Percentiles rank a stretch among this genome's conserved stretches.
phyloP scores from a whole-genome alignment of 1,140 invertebrate genomes.

The Drosophila sechellia region DNA sequence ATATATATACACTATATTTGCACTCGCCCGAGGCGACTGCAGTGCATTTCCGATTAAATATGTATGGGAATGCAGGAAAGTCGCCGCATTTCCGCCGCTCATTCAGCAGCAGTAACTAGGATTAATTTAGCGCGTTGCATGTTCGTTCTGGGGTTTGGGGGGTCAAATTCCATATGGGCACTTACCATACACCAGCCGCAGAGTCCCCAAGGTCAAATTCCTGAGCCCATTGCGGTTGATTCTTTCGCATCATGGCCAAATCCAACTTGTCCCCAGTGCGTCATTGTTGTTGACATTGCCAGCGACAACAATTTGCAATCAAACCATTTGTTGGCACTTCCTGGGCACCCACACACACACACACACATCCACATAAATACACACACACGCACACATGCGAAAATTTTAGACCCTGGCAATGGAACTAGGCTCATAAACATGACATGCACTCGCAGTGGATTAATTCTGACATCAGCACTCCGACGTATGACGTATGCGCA shows the following conservation, averaged over 20 bases:
- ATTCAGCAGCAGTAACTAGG: constrained; percentile 33
- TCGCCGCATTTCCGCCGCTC: constrained; percentile 70
- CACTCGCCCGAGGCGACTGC: constrained; percentile 45
- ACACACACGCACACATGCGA: neutral
- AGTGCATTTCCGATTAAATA: constrained; percentile 62
- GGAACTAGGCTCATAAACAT: constrained; percentile 72
- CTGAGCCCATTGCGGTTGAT: constrained; percentile 36
- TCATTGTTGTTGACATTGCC: constrained; percentile 76
- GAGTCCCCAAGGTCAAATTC: constrained; percentile 55
- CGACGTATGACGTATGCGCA: constrained; percentile 50
- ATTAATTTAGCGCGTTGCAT: constrained; percentile 55
- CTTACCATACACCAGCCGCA: constrained; percentile 18
- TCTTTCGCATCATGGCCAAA: constrained; percentile 25
- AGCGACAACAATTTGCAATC: constrained; percentile 80
- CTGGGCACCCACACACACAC: constrained; percentile 19
- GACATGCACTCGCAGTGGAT: constrained; percentile 79
- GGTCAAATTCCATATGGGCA: constrained; percentile 7
- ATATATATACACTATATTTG: constrained; percentile 11
- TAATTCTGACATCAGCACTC: constrained; percentile 68
- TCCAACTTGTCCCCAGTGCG: constrained; percentile 55
- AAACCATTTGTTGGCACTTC: constrained; percentile 64
- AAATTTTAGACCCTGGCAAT: constrained; percentile 3
- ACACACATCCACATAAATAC: constrained; percentile 1
- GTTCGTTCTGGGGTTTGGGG: constrained; percentile 1
- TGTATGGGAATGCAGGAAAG: constrained; percentile 58